Percentiles rank a stretch among this genome's conserved stretches.
Evolutionary conservation across 2,113 vertebrate genomes (phyloP).

Genomic region (Peromyscus californicus): DNA sequence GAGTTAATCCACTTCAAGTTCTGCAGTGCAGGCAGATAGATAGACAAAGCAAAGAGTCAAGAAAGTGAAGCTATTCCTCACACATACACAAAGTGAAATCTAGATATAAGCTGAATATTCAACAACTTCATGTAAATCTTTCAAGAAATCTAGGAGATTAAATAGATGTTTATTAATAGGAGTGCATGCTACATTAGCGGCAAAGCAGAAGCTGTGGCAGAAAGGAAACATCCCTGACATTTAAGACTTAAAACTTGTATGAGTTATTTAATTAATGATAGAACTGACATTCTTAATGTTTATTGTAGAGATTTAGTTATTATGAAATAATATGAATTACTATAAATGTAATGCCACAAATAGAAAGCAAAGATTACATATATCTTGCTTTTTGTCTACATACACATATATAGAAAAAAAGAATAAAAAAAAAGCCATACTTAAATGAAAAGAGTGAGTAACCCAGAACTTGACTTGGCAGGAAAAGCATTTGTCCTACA

Average conservation of each 20-base stretch:
- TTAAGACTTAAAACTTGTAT: conserved; percentile 11
- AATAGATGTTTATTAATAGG: neutral
- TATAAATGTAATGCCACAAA: neutral
- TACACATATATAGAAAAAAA: neutral
- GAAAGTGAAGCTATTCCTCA: neutral
- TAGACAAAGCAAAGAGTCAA: neutral
- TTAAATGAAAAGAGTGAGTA: neutral
- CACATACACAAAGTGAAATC: neutral
- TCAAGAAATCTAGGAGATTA: neutral
- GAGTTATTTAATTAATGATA: neutral
- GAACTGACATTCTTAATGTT: neutral
- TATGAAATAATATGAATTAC: neutral
- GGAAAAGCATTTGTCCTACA: neutral
- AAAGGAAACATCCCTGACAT: neutral
- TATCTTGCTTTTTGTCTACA: neutral
- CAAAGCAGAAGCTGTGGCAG: neutral
- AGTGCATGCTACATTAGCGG: neutral
- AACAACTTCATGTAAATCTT: neutral
- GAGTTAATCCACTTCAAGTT: neutral
- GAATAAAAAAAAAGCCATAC: neutral
- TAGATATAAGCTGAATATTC: neutral
- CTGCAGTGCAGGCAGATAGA: neutral
- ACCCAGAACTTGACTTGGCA: neutral
- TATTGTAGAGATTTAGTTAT: neutral
- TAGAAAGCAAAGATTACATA: neutral